phyloP scores from a whole-genome alignment of 1,140 invertebrate genomes.

The Stegodyphus mimosarum region DNA sequence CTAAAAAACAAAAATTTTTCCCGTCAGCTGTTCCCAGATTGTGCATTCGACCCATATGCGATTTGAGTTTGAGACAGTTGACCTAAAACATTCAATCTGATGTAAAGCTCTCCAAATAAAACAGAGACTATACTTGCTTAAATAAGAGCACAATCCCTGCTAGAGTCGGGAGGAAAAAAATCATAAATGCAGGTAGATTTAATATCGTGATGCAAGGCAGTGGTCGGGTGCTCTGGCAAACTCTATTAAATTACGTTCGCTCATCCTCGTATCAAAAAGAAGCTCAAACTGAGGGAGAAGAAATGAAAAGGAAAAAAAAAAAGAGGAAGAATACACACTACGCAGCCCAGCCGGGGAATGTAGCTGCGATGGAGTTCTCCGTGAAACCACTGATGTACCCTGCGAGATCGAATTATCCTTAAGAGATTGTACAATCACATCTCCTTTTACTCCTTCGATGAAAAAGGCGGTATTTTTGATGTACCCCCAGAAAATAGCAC shows the following conservation, averaged over 20 bases:
- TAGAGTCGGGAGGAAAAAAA: neutral
- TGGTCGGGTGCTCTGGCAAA: constrained; percentile 46
- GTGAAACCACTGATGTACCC: constrained; percentile 38
- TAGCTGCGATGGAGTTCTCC: neutral
- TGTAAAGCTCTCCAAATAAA: too few relatives aligned
- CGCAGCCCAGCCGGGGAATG: neutral
- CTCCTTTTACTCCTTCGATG: constrained; percentile 35
- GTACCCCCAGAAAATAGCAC: constrained; percentile 33
- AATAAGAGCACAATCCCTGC: constrained; percentile 27
- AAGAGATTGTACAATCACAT: constrained; percentile 58
- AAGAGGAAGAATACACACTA: neutral
- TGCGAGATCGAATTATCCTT: constrained; percentile 55
- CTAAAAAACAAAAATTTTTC: too few relatives aligned
- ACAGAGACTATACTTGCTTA: too few relatives aligned
- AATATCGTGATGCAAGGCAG: constrained; percentile 57
- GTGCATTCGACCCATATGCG: too few relatives aligned
- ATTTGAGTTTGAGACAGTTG: too few relatives aligned
- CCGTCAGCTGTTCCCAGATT: too few relatives aligned
- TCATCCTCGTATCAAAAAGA: constrained; percentile 45
- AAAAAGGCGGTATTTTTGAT: constrained; percentile 53
- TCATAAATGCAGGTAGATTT: constrained; percentile 57
- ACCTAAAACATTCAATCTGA: too few relatives aligned
- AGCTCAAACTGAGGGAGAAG: constrained; percentile 13
- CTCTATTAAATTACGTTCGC: constrained; percentile 57
- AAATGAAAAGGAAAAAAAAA: constrained; percentile 1